Evolutionary conservation across 2,797 vertebrate species (phyloP), one percentile per base, ranked within the genome.

Genomic region (Sternotherus odoratus): DNA sequence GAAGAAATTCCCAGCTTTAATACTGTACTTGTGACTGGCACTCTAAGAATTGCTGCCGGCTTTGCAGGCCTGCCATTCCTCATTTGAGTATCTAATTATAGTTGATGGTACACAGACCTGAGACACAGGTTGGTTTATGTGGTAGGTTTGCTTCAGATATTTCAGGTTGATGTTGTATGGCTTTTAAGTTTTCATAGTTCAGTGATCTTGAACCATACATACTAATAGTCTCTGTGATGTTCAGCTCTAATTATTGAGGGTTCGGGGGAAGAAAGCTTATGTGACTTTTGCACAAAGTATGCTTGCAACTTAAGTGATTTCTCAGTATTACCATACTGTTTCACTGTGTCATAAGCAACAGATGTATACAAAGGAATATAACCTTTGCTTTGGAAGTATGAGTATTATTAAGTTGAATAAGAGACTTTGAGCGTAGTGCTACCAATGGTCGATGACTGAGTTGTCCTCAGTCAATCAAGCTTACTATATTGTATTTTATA

Each of bases 61-160:
- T 39, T 36, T 78, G 10, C 53, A 83, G 92, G 46, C 56, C 74
- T 36, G 5, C 82, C 90, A 60, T 91, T 94, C 72, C 51, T 93
- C 54, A 49, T 88, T 91, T 86, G 75, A 66, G 77, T 50, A 54
- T 90, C 83, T 91, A 60, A 85, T 94, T 92, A 84, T 53, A 87
- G 90, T 39, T 50, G 63, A 77, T 28, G 2, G 0, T 85, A 93
- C 0, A 0, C 1, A 0, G 91, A n/a, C 43, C 12, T 23, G 69
- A 50, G 88, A 23, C 51, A 80, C 72, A 91, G 88, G 57, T 43
- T 85, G 74, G 57, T 82, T 90, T 86, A 48, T 86, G 69, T 6
- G 19, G 53, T 85, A 49, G 82, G 60, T 85, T 79, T 75, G 46
- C 7, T 77, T 95, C 88, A 51, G 12, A 54, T 78, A 26, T 53